These are phyloP conservation scores for Cassiopea xamachana DNA, from an alignment of 30 jellyfish, hydroid and myxozoan species.

Conservation along the genomic window DNA sequence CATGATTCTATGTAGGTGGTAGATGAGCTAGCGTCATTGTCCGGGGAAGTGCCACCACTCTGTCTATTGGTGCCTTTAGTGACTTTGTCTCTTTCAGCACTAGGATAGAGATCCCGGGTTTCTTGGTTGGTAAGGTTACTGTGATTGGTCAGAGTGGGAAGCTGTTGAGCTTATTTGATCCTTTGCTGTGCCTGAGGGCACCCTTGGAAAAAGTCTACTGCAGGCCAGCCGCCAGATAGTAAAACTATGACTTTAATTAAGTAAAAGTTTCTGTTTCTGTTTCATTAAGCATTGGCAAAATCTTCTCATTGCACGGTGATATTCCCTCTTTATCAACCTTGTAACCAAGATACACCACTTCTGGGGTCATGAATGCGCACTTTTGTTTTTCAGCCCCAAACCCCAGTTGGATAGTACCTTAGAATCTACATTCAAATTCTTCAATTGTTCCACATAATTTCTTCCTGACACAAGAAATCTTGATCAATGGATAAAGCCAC, in stretches of 20 bases:
- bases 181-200: no score
- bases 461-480: constrained; percentile 15
- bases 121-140: no score
- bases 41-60: constrained; percentile 9
- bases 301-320: constrained; percentile 42
- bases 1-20: no score
- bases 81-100: no score
- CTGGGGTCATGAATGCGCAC: constrained; percentile 44
- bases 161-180: not conserved
- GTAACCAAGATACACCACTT: constrained; percentile 61
- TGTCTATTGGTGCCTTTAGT: no score
- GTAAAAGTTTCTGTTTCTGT: no score
- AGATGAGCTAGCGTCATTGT: no score
- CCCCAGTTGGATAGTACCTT: constrained; percentile 42
- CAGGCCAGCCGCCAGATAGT: no score
- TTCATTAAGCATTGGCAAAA: constrained; percentile 16
- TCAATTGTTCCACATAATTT: constrained; percentile 46
- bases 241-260: no score
- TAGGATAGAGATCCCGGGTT: no score
- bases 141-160: not conserved
- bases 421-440: constrained; percentile 45
- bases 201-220: no score
- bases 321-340: constrained; percentile 38
- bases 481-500: no score
- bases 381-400: constrained; percentile 50